Base-by-base conservation (phyloP, 2,113 vertebrate genomes). In the Galbula dea region DNA sequence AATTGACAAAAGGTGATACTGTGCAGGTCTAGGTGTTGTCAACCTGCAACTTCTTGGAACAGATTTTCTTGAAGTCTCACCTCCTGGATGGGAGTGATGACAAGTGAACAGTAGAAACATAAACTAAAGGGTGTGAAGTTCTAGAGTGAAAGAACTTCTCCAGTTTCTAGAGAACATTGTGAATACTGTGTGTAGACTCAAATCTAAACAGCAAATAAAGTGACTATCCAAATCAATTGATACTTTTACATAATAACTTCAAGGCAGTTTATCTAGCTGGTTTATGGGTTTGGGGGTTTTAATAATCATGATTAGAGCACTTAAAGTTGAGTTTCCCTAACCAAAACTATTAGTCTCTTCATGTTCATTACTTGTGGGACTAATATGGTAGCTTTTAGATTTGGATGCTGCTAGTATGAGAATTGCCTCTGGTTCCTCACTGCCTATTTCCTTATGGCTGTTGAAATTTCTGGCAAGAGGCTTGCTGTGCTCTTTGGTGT, bases 1-100 rank as follows among this genome's bases (percentile, higher is more conserved):
- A 0, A 36, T 86, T 1, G 6, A 18, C 9, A n/a, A 13, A 62
- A 59, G 18, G 19, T 52, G 17, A 4, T 34, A 26, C 30, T 46
- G 12, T 67, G 68, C 22, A 13, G 16, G 46, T 82, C 45, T 22
- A 29, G 34, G 20, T 46, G 34, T 46, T 85, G 26, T 41, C n/a
- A 76, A 10, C 45, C 24, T 78, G 24, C 23, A 55, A 2, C 21
- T 75, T 68, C 54, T 79, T 58, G 65, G 20, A 73, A 30, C 15
- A 30, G 51, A 22, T 75, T 84, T 82, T 55, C 22, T 4, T 63
- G 29, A 59, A 71, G 61, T 58, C 55, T 71, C 79, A 32, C 15
- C 7, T 62, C 4, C 0, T 62, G 36, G 49, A 8, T 73, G 54
- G 23, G 29, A 52, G 27, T 34, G 24, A 23, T 80, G 26, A 14